Base-by-base conservation (phyloP, 1,140 invertebrate species). In the Hirudo medicinalis region DNA sequence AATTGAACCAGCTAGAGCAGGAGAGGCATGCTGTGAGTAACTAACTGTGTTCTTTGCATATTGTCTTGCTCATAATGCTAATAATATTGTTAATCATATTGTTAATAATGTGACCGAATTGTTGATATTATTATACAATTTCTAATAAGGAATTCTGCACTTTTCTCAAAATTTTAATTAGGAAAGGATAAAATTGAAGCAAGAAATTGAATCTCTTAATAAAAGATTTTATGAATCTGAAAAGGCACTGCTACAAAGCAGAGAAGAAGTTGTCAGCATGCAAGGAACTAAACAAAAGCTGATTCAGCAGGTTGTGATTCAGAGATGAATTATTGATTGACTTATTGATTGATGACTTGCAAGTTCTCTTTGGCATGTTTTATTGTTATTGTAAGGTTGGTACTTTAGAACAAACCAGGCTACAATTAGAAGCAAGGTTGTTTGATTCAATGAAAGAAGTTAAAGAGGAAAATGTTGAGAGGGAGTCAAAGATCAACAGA, bases 191-290 rank as follows among this genome's bases (percentile, higher is more conserved):
- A 63, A 63, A 32, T 63, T 63, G 22, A 63, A 22, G 29, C 22
- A 63, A 63, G 57, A 63, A 63, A 63, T 63, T 19, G 29, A 63
- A 25, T 22, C 29, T 3, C 29, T 63, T 11, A 63, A 63, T 25
- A 63, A 63, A 25, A 63, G 57, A 63, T 63, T 63, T 13, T 22
- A 25, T 63, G 57, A 63, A 32, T 22, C 57, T 32, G 57, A 63
- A n/a, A 63, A 32, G 22, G 22, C 29, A 32, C 29, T 63, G 29
- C 57, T 63, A 63, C 22, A 32, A 22, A 15, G 57, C 20, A 63
- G 29, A 63, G 43, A 49, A 49, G 43, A 49, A 49, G 43, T 49
- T 49, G 43, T 49, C 43, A 11, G 15, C 9, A 49, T 49, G 9
- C 43, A 49, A 49, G 43, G 15, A 49, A 17, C 43, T 17, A 49